Conservation (phyloP, 2,888 invertebrate species). For the Philhelius pedissequus region DNA sequence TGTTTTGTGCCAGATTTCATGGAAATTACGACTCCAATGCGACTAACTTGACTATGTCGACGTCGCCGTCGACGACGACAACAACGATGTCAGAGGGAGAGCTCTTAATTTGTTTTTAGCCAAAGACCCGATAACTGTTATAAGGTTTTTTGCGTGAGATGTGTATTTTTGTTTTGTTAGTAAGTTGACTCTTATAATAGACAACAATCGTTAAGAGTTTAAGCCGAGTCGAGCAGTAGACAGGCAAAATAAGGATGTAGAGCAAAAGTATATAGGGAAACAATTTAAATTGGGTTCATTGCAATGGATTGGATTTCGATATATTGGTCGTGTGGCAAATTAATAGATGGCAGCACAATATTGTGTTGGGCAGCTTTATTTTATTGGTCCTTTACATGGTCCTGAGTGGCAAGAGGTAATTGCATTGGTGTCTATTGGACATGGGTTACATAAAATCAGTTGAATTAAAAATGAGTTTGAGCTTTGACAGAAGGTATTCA, state of each 20-base stretch:
- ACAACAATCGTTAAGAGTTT: background rate
- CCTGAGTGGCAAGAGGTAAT: background rate
- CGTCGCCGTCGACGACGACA: background rate
- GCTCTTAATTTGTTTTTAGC: constrained; percentile 57
- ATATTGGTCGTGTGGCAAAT: constrained; percentile 24
- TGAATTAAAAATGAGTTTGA: background rate
- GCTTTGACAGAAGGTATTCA: background rate
- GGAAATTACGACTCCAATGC: constrained; percentile 51
- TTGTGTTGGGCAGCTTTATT: background rate
- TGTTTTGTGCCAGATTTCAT: constrained; percentile 38
- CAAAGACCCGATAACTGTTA: constrained; percentile 54
- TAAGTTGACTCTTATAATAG: background rate
- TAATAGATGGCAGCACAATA: constrained; percentile 10
- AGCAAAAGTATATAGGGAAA: background rate
- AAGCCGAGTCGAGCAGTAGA: background rate
- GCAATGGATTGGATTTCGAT: constrained; percentile 44
- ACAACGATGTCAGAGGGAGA: constrained; percentile 5
- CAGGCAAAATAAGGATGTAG: constrained; percentile 9
- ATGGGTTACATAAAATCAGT: background rate
- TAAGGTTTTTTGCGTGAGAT: constrained; percentile 27
- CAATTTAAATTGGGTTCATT: constrained; percentile 51
- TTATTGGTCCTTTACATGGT: background rate
- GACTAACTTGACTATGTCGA: background rate
- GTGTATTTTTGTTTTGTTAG: background rate
- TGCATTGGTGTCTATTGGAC: background rate